A percentile compares a stretch with the other conserved stretches of the same genome.
Evolutionary conservation across 2,113 vertebrate genomes (phyloP).

Genomic region (Castor canadensis): DNA sequence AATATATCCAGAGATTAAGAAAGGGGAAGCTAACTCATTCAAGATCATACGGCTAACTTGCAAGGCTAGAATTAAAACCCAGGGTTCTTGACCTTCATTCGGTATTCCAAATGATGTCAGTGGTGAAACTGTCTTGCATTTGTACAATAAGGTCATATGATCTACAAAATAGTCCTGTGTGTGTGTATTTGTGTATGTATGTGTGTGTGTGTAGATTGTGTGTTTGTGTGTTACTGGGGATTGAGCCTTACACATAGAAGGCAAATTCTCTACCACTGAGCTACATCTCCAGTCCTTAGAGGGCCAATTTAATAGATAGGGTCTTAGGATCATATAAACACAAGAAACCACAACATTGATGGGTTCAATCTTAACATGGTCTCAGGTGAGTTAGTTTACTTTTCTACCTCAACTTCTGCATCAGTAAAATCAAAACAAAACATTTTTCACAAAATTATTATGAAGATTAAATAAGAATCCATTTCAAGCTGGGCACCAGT

Average conservation of each 20-base stretch:
- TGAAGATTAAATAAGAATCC: background rate
- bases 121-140: background rate
- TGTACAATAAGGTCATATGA: background rate
- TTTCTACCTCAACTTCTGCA: background rate
- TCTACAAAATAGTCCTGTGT: background rate
- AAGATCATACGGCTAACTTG: background rate
- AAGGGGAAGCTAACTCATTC: conserved; percentile 5
- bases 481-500: too few species aligned
- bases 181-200: background rate
- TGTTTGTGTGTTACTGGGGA: background rate
- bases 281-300: background rate
- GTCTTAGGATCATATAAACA: background rate
- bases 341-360: background rate
- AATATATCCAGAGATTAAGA: background rate
- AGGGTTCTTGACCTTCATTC: background rate
- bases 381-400: background rate
- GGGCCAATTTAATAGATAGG: background rate
- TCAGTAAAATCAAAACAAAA: background rate
- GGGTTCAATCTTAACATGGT: background rate
- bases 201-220: too few species aligned
- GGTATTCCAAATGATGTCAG: background rate
- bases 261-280: background rate
- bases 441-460: background rate
- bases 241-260: background rate
- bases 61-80: background rate